phyloP scores from a whole-genome alignment of 2,888 invertebrate species.

The Halictus quadricinctus region DNA sequence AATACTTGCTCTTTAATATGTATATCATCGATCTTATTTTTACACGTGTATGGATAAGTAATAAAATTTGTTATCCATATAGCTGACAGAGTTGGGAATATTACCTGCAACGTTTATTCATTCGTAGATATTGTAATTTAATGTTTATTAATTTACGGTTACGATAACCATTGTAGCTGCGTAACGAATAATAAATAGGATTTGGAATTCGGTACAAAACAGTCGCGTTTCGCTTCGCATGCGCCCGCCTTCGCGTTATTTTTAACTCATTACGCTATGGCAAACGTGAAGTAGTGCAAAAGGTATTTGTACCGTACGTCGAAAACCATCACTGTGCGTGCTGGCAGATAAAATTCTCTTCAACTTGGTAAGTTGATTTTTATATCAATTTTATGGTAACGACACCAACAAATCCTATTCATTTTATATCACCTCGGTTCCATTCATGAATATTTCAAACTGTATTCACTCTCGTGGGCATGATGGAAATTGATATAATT shows the following conservation, averaged over 20 bases:
- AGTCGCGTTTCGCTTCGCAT: constrained; percentile 41
- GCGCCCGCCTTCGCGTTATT: constrained; percentile 57
- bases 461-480: not conserved
- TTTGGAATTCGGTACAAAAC: constrained; percentile 30
- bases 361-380: constrained; percentile 47
- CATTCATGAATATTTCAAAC: not conserved
- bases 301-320: constrained; percentile 37
- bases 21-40: constrained; percentile 69
- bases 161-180: not conserved
- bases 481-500: constrained; percentile 6
- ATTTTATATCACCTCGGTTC: not conserved
- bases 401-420: not conserved
- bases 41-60: constrained; percentile 67
- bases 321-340: constrained; percentile 24
- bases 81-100: constrained; percentile 17
- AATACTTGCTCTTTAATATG: constrained; percentile 63
- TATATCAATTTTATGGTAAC: not conserved
- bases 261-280: constrained; percentile 61
- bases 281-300: constrained; percentile 51
- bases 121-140: not conserved
- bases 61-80: constrained; percentile 69
- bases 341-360: constrained; percentile 21
- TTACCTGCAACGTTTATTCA: not conserved
- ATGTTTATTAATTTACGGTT: not conserved
- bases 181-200: not conserved